Conservation (phyloP, 1,140 invertebrate species). For the Thrips palmi region DNA sequence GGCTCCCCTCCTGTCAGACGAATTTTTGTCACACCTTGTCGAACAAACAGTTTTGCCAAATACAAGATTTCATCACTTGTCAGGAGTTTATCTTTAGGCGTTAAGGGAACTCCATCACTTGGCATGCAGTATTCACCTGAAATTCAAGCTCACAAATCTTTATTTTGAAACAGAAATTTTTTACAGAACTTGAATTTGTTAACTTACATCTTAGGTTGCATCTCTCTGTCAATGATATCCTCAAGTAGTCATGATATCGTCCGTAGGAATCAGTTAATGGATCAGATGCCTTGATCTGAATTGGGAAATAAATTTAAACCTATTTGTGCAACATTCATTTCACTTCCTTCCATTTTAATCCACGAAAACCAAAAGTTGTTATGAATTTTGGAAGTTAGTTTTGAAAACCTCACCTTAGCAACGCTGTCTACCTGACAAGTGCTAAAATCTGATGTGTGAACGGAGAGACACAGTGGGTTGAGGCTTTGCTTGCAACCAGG, state of each 20-base stretch:
- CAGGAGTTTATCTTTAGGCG: constrained; percentile 52
- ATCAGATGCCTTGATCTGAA: too few species aligned
- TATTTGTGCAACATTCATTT: too few species aligned
- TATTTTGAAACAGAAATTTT: background rate
- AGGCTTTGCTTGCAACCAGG: too few species aligned
- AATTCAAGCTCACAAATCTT: constrained; percentile 14
- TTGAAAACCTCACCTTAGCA: too few species aligned
- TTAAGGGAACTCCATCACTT: constrained; percentile 73
- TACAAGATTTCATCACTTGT: constrained; percentile 67
- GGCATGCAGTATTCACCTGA: constrained; percentile 92
- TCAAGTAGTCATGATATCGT: constrained; percentile 75
- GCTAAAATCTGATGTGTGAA: too few species aligned
- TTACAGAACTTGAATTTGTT: background rate
- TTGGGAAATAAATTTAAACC: too few species aligned
- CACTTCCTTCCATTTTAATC: too few species aligned
- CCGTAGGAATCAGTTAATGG: constrained; percentile 66
- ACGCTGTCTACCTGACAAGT: too few species aligned
- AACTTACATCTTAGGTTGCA: constrained; percentile 91
- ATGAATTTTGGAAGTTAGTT: too few species aligned
- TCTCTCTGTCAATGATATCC: constrained; percentile 88
- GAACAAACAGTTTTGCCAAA: constrained; percentile 67
- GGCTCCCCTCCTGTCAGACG: constrained; percentile 95
- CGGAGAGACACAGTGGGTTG: too few species aligned
- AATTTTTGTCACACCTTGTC: constrained; percentile 80
- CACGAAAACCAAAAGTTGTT: too few species aligned